These are phyloP conservation scores for Butorides virescens DNA, from an alignment of 2,113 vertebrate genomes.

Conservation along the genomic window DNA sequence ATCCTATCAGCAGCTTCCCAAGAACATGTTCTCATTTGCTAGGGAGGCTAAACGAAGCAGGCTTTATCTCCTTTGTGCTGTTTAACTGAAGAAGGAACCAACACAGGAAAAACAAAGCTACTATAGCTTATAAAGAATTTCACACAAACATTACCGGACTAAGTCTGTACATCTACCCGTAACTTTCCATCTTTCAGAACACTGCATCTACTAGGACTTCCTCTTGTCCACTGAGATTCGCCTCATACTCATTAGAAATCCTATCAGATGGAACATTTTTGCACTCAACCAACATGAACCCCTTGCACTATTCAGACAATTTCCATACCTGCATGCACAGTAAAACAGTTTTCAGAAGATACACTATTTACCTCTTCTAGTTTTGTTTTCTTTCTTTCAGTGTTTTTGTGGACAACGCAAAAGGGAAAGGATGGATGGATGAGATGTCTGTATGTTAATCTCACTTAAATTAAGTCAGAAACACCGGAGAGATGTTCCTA, in stretches of 20 bases:
- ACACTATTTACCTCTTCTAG: constrained; percentile 53
- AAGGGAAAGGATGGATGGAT: constrained; percentile 43
- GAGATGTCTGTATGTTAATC: constrained; percentile 68
- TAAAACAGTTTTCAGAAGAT: constrained; percentile 55
- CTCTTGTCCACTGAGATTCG: neutral
- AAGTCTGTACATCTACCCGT: too few relatives aligned
- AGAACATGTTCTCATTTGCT: neutral
- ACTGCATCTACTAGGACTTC: neutral
- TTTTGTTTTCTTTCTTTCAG: constrained; percentile 15
- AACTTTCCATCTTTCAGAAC: neutral
- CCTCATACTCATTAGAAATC: neutral
- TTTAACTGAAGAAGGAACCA: neutral
- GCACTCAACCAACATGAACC: neutral
- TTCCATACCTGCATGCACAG: neutral
- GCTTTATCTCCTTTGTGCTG: neutral
- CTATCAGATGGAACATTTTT: neutral
- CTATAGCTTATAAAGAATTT: neutral
- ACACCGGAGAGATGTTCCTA: constrained; percentile 67
- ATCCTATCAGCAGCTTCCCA: constrained; percentile 32
- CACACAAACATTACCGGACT: neutral
- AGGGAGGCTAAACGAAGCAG: neutral
- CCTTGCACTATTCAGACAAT: neutral
- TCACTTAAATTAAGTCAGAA: constrained; percentile 76
- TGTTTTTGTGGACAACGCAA: constrained; percentile 51
- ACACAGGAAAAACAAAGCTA: neutral